These are phyloP conservation scores for Girardia tigrina DNA, from an alignment of 2,888 invertebrate genomes.

Conservation along the genomic window DNA sequence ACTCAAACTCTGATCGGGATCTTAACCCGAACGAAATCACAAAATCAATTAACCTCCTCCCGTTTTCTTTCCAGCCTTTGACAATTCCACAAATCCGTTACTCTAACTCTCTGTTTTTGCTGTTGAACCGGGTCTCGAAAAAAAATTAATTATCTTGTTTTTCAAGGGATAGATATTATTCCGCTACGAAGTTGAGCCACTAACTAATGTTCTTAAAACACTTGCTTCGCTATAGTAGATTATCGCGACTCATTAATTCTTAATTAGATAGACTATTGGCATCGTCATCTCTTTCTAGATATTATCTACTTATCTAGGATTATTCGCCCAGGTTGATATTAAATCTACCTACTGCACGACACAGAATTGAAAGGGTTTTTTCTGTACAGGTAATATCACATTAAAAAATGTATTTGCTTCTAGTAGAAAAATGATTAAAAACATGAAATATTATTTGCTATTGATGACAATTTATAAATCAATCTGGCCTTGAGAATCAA, in stretches of 20 bases:
- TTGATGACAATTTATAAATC: slow-evolving; percentile 19
- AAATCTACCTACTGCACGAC: slow-evolving; percentile 19
- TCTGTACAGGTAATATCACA: slow-evolving; percentile 10
- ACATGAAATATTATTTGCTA: slow-evolving; percentile 7
- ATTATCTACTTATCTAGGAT: slow-evolving; percentile 9
- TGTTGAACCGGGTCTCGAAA: not conserved
- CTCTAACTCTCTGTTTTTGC: not conserved
- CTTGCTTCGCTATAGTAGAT: slow-evolving; percentile 20
- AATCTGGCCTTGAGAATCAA: slow-evolving; percentile 23
- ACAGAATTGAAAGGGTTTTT: not conserved
- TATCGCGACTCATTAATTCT: slow-evolving; percentile 23
- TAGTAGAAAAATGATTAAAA: slow-evolving; percentile 4
- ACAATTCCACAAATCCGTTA: not conserved
- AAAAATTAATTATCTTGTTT: slow-evolving; percentile 12
- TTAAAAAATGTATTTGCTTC: not conserved
- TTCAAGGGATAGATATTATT: slow-evolving; percentile 10
- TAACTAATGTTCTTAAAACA: slow-evolving; percentile 10
- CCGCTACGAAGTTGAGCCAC: slow-evolving; percentile 4
- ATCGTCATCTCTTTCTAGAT: slow-evolving; percentile 16
- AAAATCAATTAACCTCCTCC: slow-evolving; percentile 23
- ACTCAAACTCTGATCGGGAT: not conserved
- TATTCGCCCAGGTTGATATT: not conserved
- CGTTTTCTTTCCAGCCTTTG: not conserved
- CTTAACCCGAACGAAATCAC: not conserved
- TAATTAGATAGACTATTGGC: slow-evolving; percentile 20